These are phyloP conservation scores for Saimiri boliviensis DNA, from an alignment of 2,113 vertebrate genomes.

Conservation along the genomic window DNA sequence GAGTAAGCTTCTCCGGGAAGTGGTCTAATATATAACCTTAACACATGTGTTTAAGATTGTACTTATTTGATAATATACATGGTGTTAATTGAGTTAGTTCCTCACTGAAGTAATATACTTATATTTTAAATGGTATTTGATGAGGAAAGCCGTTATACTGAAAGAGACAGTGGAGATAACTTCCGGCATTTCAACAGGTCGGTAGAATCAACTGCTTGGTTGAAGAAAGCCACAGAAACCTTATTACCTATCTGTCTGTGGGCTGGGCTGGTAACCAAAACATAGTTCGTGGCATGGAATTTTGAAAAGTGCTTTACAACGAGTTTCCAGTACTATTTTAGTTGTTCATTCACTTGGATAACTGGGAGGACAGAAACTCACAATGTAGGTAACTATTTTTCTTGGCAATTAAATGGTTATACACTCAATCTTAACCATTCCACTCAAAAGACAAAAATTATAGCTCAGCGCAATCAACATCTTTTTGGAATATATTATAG, in stretches of 20 bases:
- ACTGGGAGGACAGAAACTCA: not conserved
- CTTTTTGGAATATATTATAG: not conserved
- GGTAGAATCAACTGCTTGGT: not conserved
- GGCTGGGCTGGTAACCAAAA: not conserved
- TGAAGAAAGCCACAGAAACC: not conserved
- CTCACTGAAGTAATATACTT: not conserved
- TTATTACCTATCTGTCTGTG: not conserved
- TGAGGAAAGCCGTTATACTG: not conserved
- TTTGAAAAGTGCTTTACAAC: not conserved
- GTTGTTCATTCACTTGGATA: not conserved
- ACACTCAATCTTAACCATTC: not conserved
- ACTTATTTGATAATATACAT: not conserved
- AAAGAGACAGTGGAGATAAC: not conserved
- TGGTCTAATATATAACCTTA: not conserved
- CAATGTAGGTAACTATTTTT: not conserved
- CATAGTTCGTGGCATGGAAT: not conserved
- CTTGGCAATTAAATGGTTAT: not conserved
- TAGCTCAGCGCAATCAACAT: not conserved
- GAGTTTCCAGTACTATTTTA: not conserved
- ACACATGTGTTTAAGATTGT: not conserved
- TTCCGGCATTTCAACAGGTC: not conserved
- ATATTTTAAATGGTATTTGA: conserved; percentile 13
- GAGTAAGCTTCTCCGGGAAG: not conserved
- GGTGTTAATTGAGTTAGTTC: not conserved
- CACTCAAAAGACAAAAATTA: not conserved